phyloP scores from a whole-genome alignment of 2,113 vertebrate species.

The Muntiacus muntjak region DNA sequence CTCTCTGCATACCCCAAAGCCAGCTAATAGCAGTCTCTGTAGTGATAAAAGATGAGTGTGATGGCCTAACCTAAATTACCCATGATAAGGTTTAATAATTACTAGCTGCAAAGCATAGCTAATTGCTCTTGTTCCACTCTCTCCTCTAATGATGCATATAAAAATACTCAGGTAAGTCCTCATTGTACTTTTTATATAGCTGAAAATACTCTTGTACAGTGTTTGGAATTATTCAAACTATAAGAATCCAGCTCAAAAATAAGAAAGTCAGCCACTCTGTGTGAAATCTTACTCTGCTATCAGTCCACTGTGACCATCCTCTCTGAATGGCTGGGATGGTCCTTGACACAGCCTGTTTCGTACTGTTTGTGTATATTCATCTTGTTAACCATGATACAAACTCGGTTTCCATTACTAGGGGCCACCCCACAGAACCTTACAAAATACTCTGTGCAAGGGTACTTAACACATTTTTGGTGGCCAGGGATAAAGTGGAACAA shows the following conservation, averaged over 20 bases:
- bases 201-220: constrained; percentile 1
- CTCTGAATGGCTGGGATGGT: not conserved
- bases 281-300: not conserved
- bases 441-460: not conserved
- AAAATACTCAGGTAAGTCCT: not conserved
- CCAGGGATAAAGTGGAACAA: not conserved
- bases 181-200: not conserved
- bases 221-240: not conserved
- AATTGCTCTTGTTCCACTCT: not conserved
- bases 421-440: not conserved
- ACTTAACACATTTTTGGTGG: not conserved
- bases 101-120: constrained; percentile 34
- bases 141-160: not conserved
- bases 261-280: not conserved
- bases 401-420: not conserved
- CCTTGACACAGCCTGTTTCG: not conserved
- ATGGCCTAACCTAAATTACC: constrained; percentile 14
- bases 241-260: not conserved
- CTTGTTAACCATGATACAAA: not conserved
- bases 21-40: not conserved
- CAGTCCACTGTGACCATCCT: not conserved
- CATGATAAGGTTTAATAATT: not conserved
- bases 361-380: not conserved
- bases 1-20: not conserved
- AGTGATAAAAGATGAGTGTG: not conserved